Percentiles rank a stretch among this genome's conserved stretches.
These are phyloP conservation scores for Xiphias gladius DNA, from an alignment of 2,113 vertebrate genomes.

Conservation along the genomic window DNA sequence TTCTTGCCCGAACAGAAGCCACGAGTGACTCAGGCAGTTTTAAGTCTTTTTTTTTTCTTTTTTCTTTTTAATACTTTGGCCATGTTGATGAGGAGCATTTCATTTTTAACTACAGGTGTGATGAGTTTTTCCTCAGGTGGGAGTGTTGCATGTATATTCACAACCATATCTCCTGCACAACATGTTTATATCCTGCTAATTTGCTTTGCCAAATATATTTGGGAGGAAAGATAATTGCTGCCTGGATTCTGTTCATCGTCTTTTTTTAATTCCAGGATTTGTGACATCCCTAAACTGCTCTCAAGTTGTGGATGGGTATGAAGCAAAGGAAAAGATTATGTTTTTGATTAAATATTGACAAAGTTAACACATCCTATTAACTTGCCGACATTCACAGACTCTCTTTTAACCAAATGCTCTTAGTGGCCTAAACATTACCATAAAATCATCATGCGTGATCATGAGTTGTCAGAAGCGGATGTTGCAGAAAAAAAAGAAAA, in stretches of 20 bases:
- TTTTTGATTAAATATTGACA: background rate
- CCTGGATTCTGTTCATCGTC: background rate
- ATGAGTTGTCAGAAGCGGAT: background rate
- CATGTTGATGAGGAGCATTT: constrained; percentile 5
- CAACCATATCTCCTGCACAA: background rate
- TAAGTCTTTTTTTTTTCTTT: background rate
- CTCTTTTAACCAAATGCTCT: background rate
- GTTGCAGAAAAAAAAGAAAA: background rate
- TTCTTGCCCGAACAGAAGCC: constrained; percentile 33
- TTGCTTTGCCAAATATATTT: background rate
- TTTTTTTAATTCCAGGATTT: background rate
- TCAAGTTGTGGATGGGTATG: background rate
- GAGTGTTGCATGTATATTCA: background rate
- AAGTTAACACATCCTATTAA: background rate
- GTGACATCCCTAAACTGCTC: background rate
- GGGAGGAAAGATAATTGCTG: background rate
- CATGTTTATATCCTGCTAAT: background rate
- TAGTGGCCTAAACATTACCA: too few relatives aligned
- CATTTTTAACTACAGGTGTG: background rate
- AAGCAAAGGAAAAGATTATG: background rate
- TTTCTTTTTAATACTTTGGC: background rate
- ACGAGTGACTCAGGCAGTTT: constrained; percentile 30
- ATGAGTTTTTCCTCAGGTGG: background rate
- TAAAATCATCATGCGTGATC: too few relatives aligned
- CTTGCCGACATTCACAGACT: background rate